phyloP scores from a whole-genome alignment of 2,113 vertebrate genomes.

The Nesogale talazaci region DNA sequence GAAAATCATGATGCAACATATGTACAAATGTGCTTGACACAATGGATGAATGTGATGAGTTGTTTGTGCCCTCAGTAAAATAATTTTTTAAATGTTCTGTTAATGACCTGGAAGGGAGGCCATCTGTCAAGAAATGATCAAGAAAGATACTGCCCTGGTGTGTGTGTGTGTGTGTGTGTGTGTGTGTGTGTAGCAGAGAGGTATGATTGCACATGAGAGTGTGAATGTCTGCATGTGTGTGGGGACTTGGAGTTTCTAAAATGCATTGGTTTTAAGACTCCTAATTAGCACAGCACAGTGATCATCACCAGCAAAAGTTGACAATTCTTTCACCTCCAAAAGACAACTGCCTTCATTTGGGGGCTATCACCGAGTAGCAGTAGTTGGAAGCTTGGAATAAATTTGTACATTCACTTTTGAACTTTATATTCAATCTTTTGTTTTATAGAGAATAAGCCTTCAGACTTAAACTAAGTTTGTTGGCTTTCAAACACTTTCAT shows the following conservation, averaged over 20 bases:
- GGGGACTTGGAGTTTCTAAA: slow-evolving; percentile 36
- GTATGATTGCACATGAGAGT: too few species aligned
- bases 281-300: slow-evolving; percentile 67
- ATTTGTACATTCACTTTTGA: not conserved
- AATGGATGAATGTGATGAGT: too few species aligned
- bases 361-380: slow-evolving; percentile 50
- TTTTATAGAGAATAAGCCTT: slow-evolving; percentile 57
- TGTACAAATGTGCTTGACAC: too few species aligned
- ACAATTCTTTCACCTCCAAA: slow-evolving; percentile 73
- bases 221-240: not conserved
- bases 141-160: not conserved
- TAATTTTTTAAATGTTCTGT: too few species aligned
- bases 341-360: slow-evolving; percentile 33
- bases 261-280: slow-evolving; percentile 64
- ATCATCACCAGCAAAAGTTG: slow-evolving; percentile 65
- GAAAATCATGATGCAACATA: too few species aligned
- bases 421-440: slow-evolving; percentile 12
- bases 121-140: not conserved
- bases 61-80: too few species aligned
- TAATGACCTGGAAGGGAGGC: not conserved
- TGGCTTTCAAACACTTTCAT: slow-evolving; percentile 55
- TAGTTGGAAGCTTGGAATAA: slow-evolving; percentile 69
- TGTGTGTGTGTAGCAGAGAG: too few species aligned
- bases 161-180: not conserved
- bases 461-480: slow-evolving; percentile 52